Conservation (phyloP, 2,113 vertebrate species). For the Anarrhichthys ocellatus region DNA sequence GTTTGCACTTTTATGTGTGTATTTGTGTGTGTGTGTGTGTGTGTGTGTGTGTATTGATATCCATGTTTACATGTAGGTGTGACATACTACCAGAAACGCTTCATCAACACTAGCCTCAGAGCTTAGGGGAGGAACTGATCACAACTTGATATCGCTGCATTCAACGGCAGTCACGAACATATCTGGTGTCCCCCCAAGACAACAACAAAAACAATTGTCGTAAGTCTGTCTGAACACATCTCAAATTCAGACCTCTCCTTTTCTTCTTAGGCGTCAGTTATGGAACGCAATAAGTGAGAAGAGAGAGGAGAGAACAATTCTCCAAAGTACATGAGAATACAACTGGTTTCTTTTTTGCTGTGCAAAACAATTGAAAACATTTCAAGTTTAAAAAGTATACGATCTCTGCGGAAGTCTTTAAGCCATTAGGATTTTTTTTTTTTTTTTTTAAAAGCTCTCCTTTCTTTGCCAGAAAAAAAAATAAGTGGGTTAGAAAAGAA, state of each 20-base stretch:
- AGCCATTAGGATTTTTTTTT: background rate
- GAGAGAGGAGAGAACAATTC: conserved; percentile 1
- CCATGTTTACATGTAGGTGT: background rate
- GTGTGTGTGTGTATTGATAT: background rate
- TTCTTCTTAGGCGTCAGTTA: background rate
- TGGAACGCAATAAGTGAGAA: background rate
- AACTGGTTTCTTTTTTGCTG: conserved; percentile 1
- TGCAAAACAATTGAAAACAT: background rate
- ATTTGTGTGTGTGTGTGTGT: background rate
- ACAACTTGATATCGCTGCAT: conserved; percentile 9
- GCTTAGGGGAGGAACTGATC: conserved; percentile 1
- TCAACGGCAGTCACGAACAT: conserved; percentile 22
- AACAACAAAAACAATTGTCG: conserved; percentile 12
- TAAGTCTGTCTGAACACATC: conserved; percentile 15
- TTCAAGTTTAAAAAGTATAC: background rate
- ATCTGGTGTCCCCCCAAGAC: conserved; percentile 16
- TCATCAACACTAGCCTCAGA: conserved; percentile 20
- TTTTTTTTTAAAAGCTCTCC: too few species aligned
- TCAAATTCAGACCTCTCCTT: background rate
- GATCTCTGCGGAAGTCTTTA: background rate
- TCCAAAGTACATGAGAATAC: background rate
- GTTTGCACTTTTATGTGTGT: conserved; percentile 2
- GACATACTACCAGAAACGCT: background rate
- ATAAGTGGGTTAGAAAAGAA: conserved; percentile 1
- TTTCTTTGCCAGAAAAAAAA: background rate